phyloP scores from a whole-genome alignment of 2,113 vertebrate species.

The Thunnus thynnus region DNA sequence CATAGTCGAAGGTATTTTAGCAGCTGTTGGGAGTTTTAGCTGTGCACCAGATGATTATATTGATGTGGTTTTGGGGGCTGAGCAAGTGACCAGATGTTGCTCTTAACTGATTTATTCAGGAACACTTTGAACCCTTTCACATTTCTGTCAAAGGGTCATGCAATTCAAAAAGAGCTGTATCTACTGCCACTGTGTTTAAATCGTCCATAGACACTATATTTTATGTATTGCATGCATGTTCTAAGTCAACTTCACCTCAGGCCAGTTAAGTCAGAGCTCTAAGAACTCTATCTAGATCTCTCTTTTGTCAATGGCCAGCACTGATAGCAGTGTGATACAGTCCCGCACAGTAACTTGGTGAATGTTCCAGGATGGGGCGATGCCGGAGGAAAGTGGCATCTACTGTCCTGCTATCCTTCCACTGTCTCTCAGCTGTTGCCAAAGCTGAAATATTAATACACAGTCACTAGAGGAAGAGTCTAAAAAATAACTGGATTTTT shows the following conservation, averaged over 20 bases:
- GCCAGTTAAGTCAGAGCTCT: neutral
- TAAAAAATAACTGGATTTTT: constrained; percentile 77
- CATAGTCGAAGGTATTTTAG: constrained; percentile 25
- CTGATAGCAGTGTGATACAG: constrained; percentile 12
- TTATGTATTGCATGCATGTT: neutral
- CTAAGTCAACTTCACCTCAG: constrained; percentile 12
- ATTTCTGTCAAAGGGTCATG: constrained; percentile 28
- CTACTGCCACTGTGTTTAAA: neutral
- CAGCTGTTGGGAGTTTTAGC: constrained; percentile 52
- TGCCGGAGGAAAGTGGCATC: constrained; percentile 52
- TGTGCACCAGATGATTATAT: constrained; percentile 55
- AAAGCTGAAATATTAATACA: constrained; percentile 80
- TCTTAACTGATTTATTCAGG: constrained; percentile 50
- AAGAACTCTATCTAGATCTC: constrained; percentile 3
- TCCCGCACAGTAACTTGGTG: constrained; percentile 35
- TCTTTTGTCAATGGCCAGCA: constrained; percentile 3
- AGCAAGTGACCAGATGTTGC: constrained; percentile 53
- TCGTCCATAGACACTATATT: neutral
- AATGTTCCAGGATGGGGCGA: constrained; percentile 44
- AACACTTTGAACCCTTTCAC: constrained; percentile 34
- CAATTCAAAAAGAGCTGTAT: constrained; percentile 7
- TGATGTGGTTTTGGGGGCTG: constrained; percentile 12
- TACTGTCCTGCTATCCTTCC: constrained; percentile 51
- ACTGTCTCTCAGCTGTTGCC: constrained; percentile 70
- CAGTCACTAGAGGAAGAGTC: constrained; percentile 69